Base-by-base conservation (phyloP, 2,888 invertebrate species). In the Meghimatium bilineatum region DNA sequence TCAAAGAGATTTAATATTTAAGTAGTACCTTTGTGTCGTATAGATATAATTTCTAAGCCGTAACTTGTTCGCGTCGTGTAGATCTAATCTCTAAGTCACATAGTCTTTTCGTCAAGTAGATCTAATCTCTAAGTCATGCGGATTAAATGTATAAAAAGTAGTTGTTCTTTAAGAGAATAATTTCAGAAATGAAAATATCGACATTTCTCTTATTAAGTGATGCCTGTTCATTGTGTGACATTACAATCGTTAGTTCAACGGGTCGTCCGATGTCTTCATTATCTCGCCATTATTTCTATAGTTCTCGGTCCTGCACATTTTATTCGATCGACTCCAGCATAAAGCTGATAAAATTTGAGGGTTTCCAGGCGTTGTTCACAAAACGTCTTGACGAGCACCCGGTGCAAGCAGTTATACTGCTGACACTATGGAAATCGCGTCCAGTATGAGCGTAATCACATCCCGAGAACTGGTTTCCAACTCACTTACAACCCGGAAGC, bases 331-430 rank as follows among this genome's bases (percentile, higher is more conserved):
- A 1, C n/a, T 29, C 12, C 38, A 20, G 14, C 12, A 44, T 26
- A 2, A 29, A 77, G 20, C 38, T 66, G 63, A 77, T 77, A 29
- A 32, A 66, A 77, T 77, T 77, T 77, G 44, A 77, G 38, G 77
- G 77, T 3, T 34, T 26, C 56, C 26, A 10, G 34, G 34, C 60
- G 23, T 20, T 38, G 38, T 3, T 23, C 38, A 63, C 77, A 77
- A 77, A 60, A n/a, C 77, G 34, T 44, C 66, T 66, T 77, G 66
- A 77, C 66, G 66, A 66, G 77, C 38, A 29, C 14, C n/a, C 12
- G n/a, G 63, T 34, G 17, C n/a, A 8, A 66, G 17, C 66, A 44
- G n/a, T 10, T 6, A 12, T 38, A 38, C 8, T 29, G 29, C 17
- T 66, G 1, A 38, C 77, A 60, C 77, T 20, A n/a, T 29, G n/a